These are phyloP conservation scores for Apantesis nais DNA, from an alignment of 2,888 invertebrate genomes.

Conservation along the genomic window DNA sequence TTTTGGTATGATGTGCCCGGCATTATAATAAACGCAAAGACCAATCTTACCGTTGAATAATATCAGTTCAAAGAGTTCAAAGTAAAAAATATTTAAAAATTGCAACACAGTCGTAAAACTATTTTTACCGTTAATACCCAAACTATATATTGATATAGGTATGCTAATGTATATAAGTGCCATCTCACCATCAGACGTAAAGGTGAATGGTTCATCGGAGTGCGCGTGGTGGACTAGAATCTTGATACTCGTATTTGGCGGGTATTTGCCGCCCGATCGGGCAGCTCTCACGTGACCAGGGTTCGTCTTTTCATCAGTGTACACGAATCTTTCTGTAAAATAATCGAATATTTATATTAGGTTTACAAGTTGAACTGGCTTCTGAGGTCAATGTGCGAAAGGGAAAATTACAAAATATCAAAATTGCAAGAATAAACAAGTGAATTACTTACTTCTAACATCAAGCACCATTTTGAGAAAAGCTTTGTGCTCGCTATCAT, in stretches of 20 bases:
- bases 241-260: conserved; percentile 93
- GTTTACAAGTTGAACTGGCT: not conserved
- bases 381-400: not conserved
- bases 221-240: conserved; percentile 90
- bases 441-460: conserved; percentile 88
- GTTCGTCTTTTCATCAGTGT: conserved; percentile 92
- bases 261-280: conserved; percentile 92
- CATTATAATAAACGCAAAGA: not conserved
- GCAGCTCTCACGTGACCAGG: conserved; percentile 96
- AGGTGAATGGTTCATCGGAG: conserved; percentile 89
- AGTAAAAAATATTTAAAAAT: not conserved
- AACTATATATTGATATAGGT: not conserved
- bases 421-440: not conserved
- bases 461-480: conserved; percentile 94
- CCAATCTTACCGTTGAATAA: not conserved
- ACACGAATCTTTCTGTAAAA: conserved; percentile 88
- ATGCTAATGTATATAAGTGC: not conserved
- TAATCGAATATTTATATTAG: conserved; percentile 38
- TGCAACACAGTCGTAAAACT: not conserved
- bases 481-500: conserved; percentile 92
- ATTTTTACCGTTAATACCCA: not conserved
- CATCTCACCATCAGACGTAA: conserved; percentile 95
- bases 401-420: not conserved
- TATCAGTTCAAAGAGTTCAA: not conserved
- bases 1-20: not conserved